Evolutionary conservation across 2,888 invertebrate species (phyloP).

Genomic region (Zygogramma bicolorata): DNA sequence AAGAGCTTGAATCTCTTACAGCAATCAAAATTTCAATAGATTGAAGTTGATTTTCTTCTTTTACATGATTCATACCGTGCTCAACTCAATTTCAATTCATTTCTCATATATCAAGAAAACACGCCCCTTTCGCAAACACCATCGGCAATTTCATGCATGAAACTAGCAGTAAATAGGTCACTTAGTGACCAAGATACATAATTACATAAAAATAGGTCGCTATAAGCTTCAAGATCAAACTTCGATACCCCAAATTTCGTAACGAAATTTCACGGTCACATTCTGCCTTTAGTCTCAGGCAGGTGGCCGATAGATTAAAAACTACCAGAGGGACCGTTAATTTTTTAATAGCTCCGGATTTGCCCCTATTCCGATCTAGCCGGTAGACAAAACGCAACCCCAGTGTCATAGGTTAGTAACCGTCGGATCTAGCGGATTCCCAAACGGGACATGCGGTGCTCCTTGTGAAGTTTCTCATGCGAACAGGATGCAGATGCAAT

Average conservation of each 20-base stretch:
- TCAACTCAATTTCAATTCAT: no score
- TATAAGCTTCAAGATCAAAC: neutral
- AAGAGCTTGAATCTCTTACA: no score
- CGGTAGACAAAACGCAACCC: neutral
- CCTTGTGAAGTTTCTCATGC: slow-evolving; percentile 36
- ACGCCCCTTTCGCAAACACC: neutral
- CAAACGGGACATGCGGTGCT: slow-evolving; percentile 10
- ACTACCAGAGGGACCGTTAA: slow-evolving; percentile 16
- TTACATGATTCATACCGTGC: no score
- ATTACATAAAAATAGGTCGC: neutral
- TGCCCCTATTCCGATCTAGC: slow-evolving; percentile 1
- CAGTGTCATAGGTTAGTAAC: slow-evolving; percentile 24
- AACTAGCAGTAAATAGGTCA: neutral
- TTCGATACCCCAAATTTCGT: neutral
- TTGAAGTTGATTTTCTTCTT: no score
- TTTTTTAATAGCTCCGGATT: slow-evolving; percentile 8
- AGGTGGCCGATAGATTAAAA: neutral
- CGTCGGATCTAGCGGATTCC: slow-evolving; percentile 3
- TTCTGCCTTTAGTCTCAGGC: neutral
- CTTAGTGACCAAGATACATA: neutral
- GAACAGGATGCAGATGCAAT: slow-evolving; percentile 42
- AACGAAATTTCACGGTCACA: slow-evolving; percentile 3
- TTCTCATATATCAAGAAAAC: neutral
- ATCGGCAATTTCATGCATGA: neutral
- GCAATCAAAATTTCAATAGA: no score